phyloP scores from a whole-genome alignment of 2,797 vertebrate species.

The Paramormyrops hopkinsi region DNA sequence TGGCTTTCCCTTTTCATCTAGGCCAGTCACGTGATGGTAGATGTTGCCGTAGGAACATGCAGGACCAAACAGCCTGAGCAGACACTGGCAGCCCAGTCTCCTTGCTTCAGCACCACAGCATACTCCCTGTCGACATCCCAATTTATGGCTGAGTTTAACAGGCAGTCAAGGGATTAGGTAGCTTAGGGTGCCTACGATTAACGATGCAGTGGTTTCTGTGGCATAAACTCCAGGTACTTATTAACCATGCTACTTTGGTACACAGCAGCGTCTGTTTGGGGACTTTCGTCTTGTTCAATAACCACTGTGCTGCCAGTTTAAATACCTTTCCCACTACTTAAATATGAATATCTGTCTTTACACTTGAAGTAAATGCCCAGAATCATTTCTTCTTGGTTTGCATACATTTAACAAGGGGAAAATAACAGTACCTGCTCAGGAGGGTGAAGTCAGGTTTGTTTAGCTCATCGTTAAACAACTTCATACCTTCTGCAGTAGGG shows the following conservation, averaged over 20 bases:
- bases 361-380: background rate
- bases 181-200: background rate
- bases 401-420: background rate
- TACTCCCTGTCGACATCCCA: background rate
- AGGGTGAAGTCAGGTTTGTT: background rate
- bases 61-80: slow-evolving; percentile 3
- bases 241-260: background rate
- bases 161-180: background rate
- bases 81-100: background rate
- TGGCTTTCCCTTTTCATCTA: background rate
- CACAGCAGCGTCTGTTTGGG: background rate
- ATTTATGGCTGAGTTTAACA: background rate
- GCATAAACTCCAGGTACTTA: background rate
- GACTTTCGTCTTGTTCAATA: background rate
- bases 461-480: background rate
- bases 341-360: background rate
- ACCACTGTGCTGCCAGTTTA: background rate
- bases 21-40: background rate
- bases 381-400: background rate
- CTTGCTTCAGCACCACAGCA: background rate
- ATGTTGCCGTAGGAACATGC: background rate
- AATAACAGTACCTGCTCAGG: background rate
- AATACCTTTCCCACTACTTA: background rate
- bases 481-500: background rate
- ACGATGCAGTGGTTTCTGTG: background rate